Conservation (phyloP, 1,140 invertebrate genomes). For the Brachionus asplanchnoidis region DNA sequence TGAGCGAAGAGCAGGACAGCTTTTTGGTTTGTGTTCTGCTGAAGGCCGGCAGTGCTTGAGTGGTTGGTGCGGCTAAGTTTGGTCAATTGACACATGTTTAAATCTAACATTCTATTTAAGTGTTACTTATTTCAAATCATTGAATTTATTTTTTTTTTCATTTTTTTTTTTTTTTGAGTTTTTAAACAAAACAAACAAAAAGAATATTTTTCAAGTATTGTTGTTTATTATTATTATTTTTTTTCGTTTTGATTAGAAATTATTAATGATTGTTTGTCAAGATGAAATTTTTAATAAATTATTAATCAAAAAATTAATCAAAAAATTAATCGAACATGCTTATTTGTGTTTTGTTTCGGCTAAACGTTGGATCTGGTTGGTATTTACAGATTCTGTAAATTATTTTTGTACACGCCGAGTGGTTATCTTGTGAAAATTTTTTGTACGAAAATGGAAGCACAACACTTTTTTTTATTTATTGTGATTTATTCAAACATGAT, state of each 20-base stretch:
- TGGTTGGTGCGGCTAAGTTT: not conserved
- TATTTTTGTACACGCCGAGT: too few species aligned
- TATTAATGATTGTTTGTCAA: not conserved
- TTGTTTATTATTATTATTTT: not conserved
- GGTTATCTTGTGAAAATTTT: too few species aligned
- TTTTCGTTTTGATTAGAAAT: not conserved
- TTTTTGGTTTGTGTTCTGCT: conserved; percentile 9
- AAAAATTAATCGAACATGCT: not conserved
- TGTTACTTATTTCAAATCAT: not conserved
- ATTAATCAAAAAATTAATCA: not conserved
- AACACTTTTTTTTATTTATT: too few species aligned
- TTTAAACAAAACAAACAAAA: not conserved
- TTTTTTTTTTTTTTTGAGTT: not conserved
- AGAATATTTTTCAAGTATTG: not conserved
- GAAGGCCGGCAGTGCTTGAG: not conserved
- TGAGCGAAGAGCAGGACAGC: not conserved
- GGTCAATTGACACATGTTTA: not conserved
- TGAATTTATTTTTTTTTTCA: too few species aligned
- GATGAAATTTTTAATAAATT: not conserved
- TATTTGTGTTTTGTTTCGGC: not conserved
- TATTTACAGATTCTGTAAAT: too few species aligned
- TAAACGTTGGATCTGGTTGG: too few species aligned
- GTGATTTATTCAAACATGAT: too few species aligned
- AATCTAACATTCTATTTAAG: not conserved
- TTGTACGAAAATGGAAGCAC: too few species aligned